Base-by-base conservation (phyloP, 1,140 invertebrate species). In the Aphelinus atriplicis region DNA sequence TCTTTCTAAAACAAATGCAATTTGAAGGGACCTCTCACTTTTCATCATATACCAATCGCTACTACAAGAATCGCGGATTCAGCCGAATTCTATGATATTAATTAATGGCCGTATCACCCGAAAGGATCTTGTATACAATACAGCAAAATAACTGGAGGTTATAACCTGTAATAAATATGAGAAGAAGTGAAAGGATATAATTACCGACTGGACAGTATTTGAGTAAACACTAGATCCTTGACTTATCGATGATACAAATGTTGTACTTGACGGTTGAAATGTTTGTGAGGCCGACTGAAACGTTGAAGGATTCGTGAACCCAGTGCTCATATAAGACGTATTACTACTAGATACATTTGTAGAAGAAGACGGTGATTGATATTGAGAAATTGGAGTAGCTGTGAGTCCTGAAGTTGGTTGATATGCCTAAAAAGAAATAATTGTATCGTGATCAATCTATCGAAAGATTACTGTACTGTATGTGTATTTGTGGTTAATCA, bases 181-280 rank as follows among this genome's bases (percentile, higher is more conserved):
- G 26, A 26, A 26, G 26, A 26, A 26, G 26, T 26, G 26, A 26
- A 26, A 26, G 26, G 26, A 26, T 26, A 26, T 58, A 64, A 75
- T 82, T 79, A 87, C 87, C 62, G 87, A 87, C 68, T 88, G 86
- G 43, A 84, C 81, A 61, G 86, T 80, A 78, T 81, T 88, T 74
- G 86, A 86, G 68, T 88, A 88, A 71, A 73, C 82, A 78, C 78
- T 83, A 47, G 85, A 81, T 67, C 82, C 83, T 78, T 86, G 87
- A 50, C 84, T 87, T 62, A 88, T 87, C 26, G 86, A 86, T 66
- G 86, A 85, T 3, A 83, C 83, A 53, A 87, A 88, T 2, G 84
- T 87, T 7, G 86, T 84, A n/a, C 76, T 86, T 69, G 87, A 87
- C 67, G 82, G 82, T 78, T 87, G 87, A 82, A 87, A 88, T 72